Evolutionary conservation across 92 coral and sea anemone species (phyloP).

Genomic region (Epizoanthus stellaris): DNA sequence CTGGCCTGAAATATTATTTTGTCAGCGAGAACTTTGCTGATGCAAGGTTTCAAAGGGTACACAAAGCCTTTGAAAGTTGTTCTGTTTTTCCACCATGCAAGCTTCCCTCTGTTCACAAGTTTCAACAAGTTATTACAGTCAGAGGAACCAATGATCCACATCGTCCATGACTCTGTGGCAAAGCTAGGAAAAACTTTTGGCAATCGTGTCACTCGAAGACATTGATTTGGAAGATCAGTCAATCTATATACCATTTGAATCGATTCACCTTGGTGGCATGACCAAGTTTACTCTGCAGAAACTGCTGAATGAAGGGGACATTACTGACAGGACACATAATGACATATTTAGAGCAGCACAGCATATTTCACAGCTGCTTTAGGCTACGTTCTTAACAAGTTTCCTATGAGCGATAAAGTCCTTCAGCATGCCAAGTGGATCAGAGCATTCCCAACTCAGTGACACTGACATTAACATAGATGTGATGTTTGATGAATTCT

Average conservation of each 20-base stretch:
- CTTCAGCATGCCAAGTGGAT: constrained; percentile 55
- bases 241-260: constrained; percentile 26
- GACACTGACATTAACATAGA: constrained; percentile 38
- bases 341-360: constrained; percentile 43
- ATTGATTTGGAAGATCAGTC: constrained; percentile 37
- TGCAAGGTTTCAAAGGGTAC: constrained; percentile 38
- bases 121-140: constrained; percentile 50
- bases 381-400: constrained; percentile 46
- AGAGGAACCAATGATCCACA: constrained; percentile 36
- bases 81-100: constrained; percentile 22
- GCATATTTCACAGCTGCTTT: constrained; percentile 51
- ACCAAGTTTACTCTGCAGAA: constrained; percentile 40
- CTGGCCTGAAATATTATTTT: constrained; percentile 43
- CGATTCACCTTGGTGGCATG: constrained; percentile 43
- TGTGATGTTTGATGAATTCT: constrained; percentile 60
- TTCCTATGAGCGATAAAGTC: constrained; percentile 52
- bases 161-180: constrained; percentile 43
- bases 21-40: constrained; percentile 38
- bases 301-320: constrained; percentile 33
- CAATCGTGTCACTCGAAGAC: constrained; percentile 32
- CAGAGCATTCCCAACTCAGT: constrained; percentile 25
- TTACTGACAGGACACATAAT: constrained; percentile 34
- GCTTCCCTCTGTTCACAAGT: constrained; percentile 34
- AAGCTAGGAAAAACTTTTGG: constrained; percentile 37
- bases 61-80: constrained; percentile 10